Base-by-base conservation (phyloP, 2,797 vertebrate genomes). In the Epinephelus malabaricus region DNA sequence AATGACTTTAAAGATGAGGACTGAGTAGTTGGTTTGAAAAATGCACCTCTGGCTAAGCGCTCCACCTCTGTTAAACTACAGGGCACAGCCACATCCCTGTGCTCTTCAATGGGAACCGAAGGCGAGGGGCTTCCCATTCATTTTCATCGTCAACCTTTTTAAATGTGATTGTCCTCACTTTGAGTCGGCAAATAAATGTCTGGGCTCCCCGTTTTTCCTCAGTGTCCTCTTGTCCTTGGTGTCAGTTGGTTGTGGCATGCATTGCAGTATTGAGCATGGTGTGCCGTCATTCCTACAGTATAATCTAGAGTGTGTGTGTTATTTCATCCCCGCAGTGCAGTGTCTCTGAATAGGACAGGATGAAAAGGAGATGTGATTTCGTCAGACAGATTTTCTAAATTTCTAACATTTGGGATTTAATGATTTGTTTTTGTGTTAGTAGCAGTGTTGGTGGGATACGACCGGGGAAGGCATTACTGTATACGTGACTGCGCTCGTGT, bases 161-260 rank as follows among this genome's bases (percentile, higher is more conserved):
- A 71, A 66, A 75, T 25, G 23, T 38, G 15, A 51, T 38, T 61
- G 10, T 54, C 50, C 10, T 78, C 51, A 51, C 21, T 73, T 49
- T 59, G 18, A 50, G 11, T 50, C 27, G 17, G 19, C n/a, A 34
- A 71, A 47, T 62, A 64, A 38, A 60, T 51, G 64, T 65, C 40
- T 13, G 17, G 27, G 30, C 14, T 72, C 12, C 21, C 27, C 10
- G 21, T 74, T 73, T 73, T 45, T 53, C 55, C 55, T 53, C 47
- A n/a, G 25, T 63, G 51, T 76, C 79, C 76, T 69, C 56, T 25
- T 53, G 63, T 60, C 70, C 45, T 72, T 79, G 62, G 30, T 79
- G 49, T 84, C 67, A 58, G 27, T 78, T 55, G 23, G 25, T 47
- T 73, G n/a, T 69, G 19, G 25, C 51, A 17, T 74, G 49, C 55